Base-by-base conservation (phyloP, 2,888 invertebrate genomes). In the Heliconius erato region DNA sequence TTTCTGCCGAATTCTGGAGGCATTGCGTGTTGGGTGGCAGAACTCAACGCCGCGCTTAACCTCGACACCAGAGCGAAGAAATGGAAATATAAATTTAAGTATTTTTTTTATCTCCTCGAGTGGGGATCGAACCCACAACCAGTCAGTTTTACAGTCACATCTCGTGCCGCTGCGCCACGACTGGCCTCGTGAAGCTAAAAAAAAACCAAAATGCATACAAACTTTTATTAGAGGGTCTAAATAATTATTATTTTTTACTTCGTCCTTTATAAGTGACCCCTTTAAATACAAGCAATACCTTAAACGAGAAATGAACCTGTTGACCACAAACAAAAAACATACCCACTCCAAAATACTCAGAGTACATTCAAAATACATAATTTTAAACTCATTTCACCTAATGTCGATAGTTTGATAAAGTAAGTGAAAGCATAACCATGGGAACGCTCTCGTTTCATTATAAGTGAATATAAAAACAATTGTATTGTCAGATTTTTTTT, bases 321-420 rank as follows among this genome's bases (percentile, higher is more conserved):
- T 44, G 3, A 26, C 72, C 26, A n/a, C 11, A 23, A 71, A 71
- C 44, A 71, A 49, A 71, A 49, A 72, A n/a, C 23, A 3, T 9
- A 2, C 23, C 44, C 44, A 49, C 49, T 72, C 9, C 26, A 72
- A 40, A 71, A 71, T 49, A 71, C 28, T 72, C 28, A 49, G 2
- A 49, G 44, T 19, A 26, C 44, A 49, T 44, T 74, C 77, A 80
- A 68, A 67, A 83, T 67, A 67, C 59, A 67, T 54, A 76, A 81
- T 83, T 81, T 79, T 71, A 81, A 74, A 67, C 65, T 11, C 83
- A 83, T 83, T 81, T 54, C 79, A 28, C 54, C 49, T 65, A 32
- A 79, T 83, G 83, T 83, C 81, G 83, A 83, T 81, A 81, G 74
- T 81, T 83, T 79, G 83, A 83, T 80, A 77, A 83, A 44, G 23